A percentile compares a stretch with the other conserved stretches of the same genome.
These are phyloP conservation scores for Mantis religiosa DNA, from an alignment of 2,888 invertebrate species.

Conservation along the genomic window DNA sequence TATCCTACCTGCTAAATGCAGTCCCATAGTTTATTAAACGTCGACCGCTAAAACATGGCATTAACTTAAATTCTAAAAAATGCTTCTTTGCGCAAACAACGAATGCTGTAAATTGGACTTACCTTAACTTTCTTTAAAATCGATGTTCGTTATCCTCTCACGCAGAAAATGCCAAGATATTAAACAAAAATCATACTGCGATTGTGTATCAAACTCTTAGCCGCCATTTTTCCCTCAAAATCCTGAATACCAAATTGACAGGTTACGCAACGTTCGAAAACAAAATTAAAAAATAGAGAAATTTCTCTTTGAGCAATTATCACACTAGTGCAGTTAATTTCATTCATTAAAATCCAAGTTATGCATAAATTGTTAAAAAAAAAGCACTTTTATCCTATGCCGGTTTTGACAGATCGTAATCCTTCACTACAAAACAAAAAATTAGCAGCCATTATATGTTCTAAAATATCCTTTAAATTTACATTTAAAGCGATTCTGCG, in stretches of 20 bases:
- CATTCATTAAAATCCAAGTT: too few relatives aligned
- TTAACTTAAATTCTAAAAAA: background rate
- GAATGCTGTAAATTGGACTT: background rate
- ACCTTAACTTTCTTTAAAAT: background rate
- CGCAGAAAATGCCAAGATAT: background rate
- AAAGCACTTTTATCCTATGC: too few relatives aligned
- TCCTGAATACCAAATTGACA: background rate
- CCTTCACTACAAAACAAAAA: too few relatives aligned
- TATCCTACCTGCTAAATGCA: too few relatives aligned
- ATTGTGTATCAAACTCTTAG: background rate
- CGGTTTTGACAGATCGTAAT: too few relatives aligned
- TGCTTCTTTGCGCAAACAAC: background rate
- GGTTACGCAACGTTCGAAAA: background rate
- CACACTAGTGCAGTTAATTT: too few relatives aligned
- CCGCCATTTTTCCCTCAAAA: background rate
- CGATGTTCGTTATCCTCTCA: background rate
- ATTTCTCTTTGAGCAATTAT: background rate
- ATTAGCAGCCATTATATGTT: too few relatives aligned
- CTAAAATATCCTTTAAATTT: too few relatives aligned
- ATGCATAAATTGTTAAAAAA: too few relatives aligned
- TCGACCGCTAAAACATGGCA: background rate
- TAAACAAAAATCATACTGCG: background rate
- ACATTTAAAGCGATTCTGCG: too few relatives aligned
- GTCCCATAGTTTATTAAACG: background rate
- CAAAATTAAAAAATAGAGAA: background rate